Evolutionary conservation across 2,888 invertebrate genomes (phyloP).

Genomic region (Drosophila antonietae): DNA sequence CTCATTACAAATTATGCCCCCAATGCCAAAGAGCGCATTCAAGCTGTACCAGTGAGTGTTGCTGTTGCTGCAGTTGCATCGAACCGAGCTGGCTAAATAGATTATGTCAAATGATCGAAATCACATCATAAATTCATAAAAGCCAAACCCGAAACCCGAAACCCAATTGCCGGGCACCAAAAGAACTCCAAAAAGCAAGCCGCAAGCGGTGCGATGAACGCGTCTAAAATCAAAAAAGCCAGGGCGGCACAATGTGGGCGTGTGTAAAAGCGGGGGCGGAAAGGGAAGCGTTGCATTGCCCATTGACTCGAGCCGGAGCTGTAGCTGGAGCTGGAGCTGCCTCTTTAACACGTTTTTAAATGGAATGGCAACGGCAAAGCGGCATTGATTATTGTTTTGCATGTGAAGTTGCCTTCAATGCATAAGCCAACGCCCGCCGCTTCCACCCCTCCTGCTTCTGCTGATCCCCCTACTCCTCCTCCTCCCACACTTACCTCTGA

Average conservation of each 20-base stretch:
- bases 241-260: constrained; percentile 67
- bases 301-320: constrained; percentile 25
- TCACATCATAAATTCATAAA: constrained; percentile 83
- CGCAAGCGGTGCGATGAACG: constrained; percentile 69
- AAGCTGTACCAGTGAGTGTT: not conserved
- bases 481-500: not conserved
- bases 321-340: constrained; percentile 47
- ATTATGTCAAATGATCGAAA: constrained; percentile 84
- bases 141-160: constrained; percentile 13
- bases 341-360: constrained; percentile 78
- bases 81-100: constrained; percentile 74
- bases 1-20: constrained; percentile 80
- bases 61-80: constrained; percentile 46
- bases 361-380: constrained; percentile 58
- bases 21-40: constrained; percentile 46
- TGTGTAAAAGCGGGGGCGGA: constrained; percentile 30
- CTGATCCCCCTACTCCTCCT: not conserved
- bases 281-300: not conserved
- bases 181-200: constrained; percentile 37
- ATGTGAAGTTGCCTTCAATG: constrained; percentile 41
- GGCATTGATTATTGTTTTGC: constrained; percentile 79
- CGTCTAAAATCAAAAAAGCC: constrained; percentile 78
- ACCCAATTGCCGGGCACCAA: constrained; percentile 24
- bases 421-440: not conserved
- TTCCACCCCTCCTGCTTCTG: not conserved